A percentile compares a stretch with the other conserved stretches of the same genome.
These are phyloP conservation scores for Aleiodes alternator DNA, from an alignment of 2,888 invertebrate genomes.

Conservation along the genomic window DNA sequence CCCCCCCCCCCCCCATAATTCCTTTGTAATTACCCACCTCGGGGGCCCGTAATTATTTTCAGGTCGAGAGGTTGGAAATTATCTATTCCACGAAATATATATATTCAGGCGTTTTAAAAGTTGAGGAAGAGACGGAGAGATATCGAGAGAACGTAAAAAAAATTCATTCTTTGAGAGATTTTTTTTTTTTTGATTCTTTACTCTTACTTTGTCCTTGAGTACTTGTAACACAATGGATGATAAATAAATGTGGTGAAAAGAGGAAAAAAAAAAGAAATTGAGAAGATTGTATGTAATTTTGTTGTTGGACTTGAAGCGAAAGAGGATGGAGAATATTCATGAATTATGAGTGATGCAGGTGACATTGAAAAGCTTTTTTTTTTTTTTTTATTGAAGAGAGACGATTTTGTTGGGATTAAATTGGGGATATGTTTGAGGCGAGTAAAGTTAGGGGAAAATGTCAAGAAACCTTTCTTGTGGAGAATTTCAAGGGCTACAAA, in stretches of 20 bases:
- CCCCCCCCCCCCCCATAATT: conserved; percentile 27
- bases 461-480: too few relatives aligned
- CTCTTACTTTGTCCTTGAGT: neutral
- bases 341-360: neutral
- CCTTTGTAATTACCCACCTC: conserved; percentile 51
- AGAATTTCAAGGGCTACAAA: too few relatives aligned
- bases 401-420: too few relatives aligned
- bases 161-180: neutral
- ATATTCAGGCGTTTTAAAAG: conserved; percentile 1
- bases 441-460: too few relatives aligned
- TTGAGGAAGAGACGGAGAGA: neutral
- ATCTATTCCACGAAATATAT: conserved; percentile 53
- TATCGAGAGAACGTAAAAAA: neutral
- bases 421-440: too few relatives aligned
- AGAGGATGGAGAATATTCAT: neutral
- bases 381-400: too few relatives aligned
- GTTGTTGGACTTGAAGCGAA: neutral
- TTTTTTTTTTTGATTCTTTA: neutral
- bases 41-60: conserved; percentile 51
- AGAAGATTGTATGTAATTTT: neutral
- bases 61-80: conserved; percentile 50
- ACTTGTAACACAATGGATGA: neutral
- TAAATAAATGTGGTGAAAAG: neutral
- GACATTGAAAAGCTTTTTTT: neutral
- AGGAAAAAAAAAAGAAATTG: neutral